Base-by-base conservation (phyloP, 2,888 invertebrate genomes). In the Anoncus sp. region DNA sequence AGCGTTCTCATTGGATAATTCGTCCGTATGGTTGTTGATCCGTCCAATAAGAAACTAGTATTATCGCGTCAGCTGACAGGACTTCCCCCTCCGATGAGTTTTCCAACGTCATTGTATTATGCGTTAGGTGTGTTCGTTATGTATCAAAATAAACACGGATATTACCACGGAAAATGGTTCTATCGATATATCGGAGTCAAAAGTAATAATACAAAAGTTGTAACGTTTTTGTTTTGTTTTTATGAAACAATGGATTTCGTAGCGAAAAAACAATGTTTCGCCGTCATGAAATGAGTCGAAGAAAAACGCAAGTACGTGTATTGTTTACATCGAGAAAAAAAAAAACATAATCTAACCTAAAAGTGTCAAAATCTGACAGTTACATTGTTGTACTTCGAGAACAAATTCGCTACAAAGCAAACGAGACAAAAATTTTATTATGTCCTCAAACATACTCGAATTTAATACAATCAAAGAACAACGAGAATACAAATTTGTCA, bases 281-380 rank as follows among this genome's bases (percentile, higher is more conserved):
- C 47, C 22, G 49, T 20, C n/a, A 31, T 18, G 62, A 49, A 45
- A 55, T 38, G 18, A 45, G 9, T n/a, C n/a, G n/a, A n/a, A 22
- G 27, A 18, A 4, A 35, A 43, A 45, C 43, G 18, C 53, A 24
- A 27, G 53, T 27, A 65, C 20, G 14, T 31, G 16, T 43, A 59
- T 47, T 40, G 69, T 59, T 22, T 18, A 65, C 65, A 65, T 57
- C 45, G 57, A 57, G 9, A 24, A 40, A 24, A 59, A 57, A 40
- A 18, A n/a, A n/a, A n/a, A n/a, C n/a, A n/a, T n/a, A n/a, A 38
- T 55, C n/a, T 65, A 72, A 72, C 72, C 72, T 72, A 10, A 35
- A 57, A 72, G n/a, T 65, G 45, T 57, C 65, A 49, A 38, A 31
- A 47, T 35, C 14, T 72, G 65, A 65, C 72, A 72, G 63, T 47